phyloP scores from a whole-genome alignment of 2,113 vertebrate species.

The Azemiops feae region DNA sequence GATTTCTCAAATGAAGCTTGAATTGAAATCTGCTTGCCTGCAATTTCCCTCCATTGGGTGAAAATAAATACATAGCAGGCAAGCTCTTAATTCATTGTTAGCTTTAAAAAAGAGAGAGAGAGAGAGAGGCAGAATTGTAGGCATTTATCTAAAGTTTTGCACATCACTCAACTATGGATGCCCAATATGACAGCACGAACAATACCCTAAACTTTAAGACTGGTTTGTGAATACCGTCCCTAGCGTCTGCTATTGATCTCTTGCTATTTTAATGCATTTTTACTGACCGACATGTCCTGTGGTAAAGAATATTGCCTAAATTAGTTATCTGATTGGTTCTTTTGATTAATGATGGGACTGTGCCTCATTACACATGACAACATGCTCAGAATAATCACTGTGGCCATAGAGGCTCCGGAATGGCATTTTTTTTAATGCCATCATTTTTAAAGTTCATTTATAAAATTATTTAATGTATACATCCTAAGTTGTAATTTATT shows the following conservation, averaged over 20 bases:
- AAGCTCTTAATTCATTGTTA: slow-evolving; percentile 45
- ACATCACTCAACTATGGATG: slow-evolving; percentile 60
- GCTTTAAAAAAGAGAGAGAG: neutral
- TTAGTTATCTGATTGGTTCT: slow-evolving; percentile 92
- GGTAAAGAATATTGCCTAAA: slow-evolving; percentile 91
- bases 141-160: slow-evolving; percentile 59
- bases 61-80: slow-evolving; percentile 41
- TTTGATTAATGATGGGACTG: slow-evolving; percentile 87
- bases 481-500: slow-evolving; percentile 86
- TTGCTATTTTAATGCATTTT: slow-evolving; percentile 84
- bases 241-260: slow-evolving; percentile 83
- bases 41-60: neutral
- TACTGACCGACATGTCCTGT: slow-evolving; percentile 85
- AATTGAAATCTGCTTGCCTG: neutral
- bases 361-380: slow-evolving; percentile 89
- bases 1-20: neutral
- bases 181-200: slow-evolving; percentile 69
- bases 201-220: slow-evolving; percentile 78
- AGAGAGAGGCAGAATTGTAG: neutral
- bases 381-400: slow-evolving; percentile 84
- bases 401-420: slow-evolving; percentile 65
- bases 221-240: slow-evolving; percentile 76
- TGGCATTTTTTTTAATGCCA: slow-evolving; percentile 68
- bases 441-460: slow-evolving; percentile 88
- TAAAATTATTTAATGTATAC: slow-evolving; percentile 89